Evolutionary conservation across 2,797 vertebrate genomes (phyloP), one percentile per base, ranked within the genome.

Genomic region (Pampus argenteus): DNA sequence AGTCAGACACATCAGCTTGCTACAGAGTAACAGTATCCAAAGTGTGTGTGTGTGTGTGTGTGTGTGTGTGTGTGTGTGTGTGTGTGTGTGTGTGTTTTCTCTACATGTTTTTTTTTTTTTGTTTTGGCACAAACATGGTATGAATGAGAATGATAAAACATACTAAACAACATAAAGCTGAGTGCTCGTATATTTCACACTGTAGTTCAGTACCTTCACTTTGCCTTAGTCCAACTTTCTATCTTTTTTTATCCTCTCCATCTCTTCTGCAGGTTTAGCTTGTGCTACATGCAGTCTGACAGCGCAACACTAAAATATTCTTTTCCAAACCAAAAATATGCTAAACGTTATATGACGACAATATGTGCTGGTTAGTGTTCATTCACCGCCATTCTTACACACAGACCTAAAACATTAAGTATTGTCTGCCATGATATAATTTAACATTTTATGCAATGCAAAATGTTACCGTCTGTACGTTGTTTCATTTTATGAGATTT

Each of bases 181-280:
- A 79, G 58, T 40, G 34, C 31, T 66, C 65, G 17, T 50, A 45
- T 57, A 63, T 63, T 67, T 74, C 29, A 86, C 60, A 63, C 64
- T 79, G 57, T 64, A 60, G 47, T 64, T 67, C 56, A 45, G 34
- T 64, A 61, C 50, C 36, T 68, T 87, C 73, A 83, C 77, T 81
- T 86, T 86, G 87, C 87, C 87, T 91, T 90, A 86, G 74, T 80
- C 66, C 42, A 65, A 54, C 48, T 70, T 57, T 78, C 0, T 56
- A 6, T 67, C 18, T 70, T 1, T 34, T 2, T 61, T 61, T 40
- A 9, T 26, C 48, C 62, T 63, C 56, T 8, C 40, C 59, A 36
- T 50, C 29, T 59, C 31, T 15, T 20, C 14, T 23, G 0, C 62
- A 40, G 34, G 61, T 62, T 69, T 13, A 31, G 22, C 54, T 72